Conservation (phyloP, 2,797 vertebrate species). For the Micrastur ruficollis region DNA sequence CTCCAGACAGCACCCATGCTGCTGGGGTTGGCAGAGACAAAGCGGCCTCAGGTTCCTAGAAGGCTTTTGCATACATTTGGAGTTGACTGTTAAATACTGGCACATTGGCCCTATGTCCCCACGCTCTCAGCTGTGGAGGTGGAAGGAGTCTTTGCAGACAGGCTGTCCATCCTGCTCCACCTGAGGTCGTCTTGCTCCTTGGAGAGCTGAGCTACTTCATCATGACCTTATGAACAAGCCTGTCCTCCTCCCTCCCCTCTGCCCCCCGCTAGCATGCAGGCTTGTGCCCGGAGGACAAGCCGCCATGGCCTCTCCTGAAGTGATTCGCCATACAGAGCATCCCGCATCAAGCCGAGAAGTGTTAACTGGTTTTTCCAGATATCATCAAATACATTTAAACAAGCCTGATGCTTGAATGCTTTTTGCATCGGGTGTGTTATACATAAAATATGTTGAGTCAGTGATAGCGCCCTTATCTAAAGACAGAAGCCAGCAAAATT, state of each 20-base stretch:
- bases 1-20: fast-evolving
- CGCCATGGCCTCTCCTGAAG: background rate
- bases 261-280: background rate
- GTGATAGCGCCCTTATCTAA: conserved; percentile 97
- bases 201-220: background rate
- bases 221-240: background rate
- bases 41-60: background rate
- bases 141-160: background rate
- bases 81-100: background rate
- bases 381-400: conserved; percentile 96
- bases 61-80: background rate
- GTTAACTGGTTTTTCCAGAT: conserved; percentile 88
- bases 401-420: conserved; percentile 95
- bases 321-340: background rate
- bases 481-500: conserved; percentile 89
- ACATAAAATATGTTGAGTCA: conserved; percentile 99
- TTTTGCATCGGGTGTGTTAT: conserved; percentile 94
- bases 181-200: background rate
- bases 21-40: background rate
- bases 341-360: conserved; percentile 30
- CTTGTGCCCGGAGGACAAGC: background rate
- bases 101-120: fast-evolving
- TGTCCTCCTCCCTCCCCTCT: background rate
- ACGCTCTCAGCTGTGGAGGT: fast-evolving
- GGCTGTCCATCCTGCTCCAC: background rate